Evolutionary conservation across 2,797 vertebrate genomes (phyloP), one percentile per base, ranked within the genome.

Genomic region (Ptychobarbus kaznakovi): DNA sequence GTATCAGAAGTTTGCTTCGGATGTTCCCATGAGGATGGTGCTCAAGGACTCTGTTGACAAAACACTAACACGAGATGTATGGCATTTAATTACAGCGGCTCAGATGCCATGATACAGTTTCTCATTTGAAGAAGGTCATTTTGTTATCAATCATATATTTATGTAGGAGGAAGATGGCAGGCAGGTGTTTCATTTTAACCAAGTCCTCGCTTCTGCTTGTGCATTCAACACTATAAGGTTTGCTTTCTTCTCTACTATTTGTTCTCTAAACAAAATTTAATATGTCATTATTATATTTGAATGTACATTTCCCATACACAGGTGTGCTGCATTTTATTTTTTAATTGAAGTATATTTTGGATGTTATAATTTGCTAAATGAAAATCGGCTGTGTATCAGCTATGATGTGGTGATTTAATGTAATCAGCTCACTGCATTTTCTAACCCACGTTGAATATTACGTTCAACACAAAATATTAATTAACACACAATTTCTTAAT

Each of bases 141-240:
- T 65, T 73, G 28, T 69, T 20, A 66, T 61, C 16, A 22, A 38
- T n/a, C 6, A 16, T 28, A 1, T 3, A 70, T 91, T 82, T 76
- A 78, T 15, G 38, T 80, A 95, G 94, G 92, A 2, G 49, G 90
- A 89, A 32, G 94, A 95, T 3, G 88, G 92, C 80, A 32, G 4
- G 5, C 53, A 35, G 1, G 35, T 76, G 0, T 92, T 92, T 74
- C 83, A 90, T 0, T 85, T 93, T 13, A 92, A 88, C 79, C 81
- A 40, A 20, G 73, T 91, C 49, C 87, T 93, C 73, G 86, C 79
- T 12, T 89, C 93, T 1, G 83, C 68, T 58, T 82, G 58, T 42
- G 86, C 93, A 44, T 93, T 90, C 88, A 91, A 75, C 89, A 88
- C 80, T 46, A 91, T 90, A 88, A 95, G 90, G 95, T 95, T 90